These are phyloP conservation scores for Troides helena DNA, from an alignment of 2,888 invertebrate genomes.

Conservation along the genomic window DNA sequence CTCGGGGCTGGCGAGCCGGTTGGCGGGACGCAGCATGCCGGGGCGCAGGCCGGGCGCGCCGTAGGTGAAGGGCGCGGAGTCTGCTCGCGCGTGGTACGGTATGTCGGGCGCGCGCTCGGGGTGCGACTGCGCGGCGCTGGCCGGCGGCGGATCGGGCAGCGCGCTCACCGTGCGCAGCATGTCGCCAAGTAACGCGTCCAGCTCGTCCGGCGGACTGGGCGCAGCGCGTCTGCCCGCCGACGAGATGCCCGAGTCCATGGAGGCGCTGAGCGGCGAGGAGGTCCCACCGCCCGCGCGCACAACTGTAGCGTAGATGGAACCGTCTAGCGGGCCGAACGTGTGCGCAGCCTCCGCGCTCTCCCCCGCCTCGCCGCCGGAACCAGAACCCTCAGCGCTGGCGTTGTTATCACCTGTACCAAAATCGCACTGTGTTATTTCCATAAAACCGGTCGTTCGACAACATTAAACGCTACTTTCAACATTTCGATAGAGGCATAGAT, in stretches of 20 bases:
- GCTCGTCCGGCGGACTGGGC: constrained; percentile 82
- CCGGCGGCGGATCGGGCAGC: constrained; percentile 82
- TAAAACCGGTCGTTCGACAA: constrained; percentile 19
- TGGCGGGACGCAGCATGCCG: constrained; percentile 85
- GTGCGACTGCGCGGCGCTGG: constrained; percentile 69
- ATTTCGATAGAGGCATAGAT: constrained; percentile 21
- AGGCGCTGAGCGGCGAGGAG: constrained; percentile 89
- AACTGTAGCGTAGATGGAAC: constrained; percentile 92
- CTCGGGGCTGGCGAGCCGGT: constrained; percentile 90
- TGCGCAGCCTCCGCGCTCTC: constrained; percentile 79
- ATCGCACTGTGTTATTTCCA: constrained; percentile 38
- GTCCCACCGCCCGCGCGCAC: constrained; percentile 71
- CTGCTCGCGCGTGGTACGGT: constrained; percentile 94
- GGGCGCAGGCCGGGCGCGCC: constrained; percentile 82
- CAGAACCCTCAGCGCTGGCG: constrained; percentile 73
- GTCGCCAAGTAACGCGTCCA: constrained; percentile 91
- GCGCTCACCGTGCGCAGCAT: constrained; percentile 94
- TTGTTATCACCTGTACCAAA: constrained; percentile 79
- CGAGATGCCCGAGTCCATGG: constrained; percentile 95
- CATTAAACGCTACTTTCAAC: constrained; percentile 17
- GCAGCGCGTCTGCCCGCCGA: constrained; percentile 84
- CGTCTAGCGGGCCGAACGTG: constrained; percentile 93
- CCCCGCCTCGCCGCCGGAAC: constrained; percentile 68
- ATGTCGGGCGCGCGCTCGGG: constrained; percentile 77
- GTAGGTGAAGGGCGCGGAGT: constrained; percentile 94